Base-by-base conservation (phyloP, 2,888 invertebrate species). In the Meliscaeva auricollis region DNA sequence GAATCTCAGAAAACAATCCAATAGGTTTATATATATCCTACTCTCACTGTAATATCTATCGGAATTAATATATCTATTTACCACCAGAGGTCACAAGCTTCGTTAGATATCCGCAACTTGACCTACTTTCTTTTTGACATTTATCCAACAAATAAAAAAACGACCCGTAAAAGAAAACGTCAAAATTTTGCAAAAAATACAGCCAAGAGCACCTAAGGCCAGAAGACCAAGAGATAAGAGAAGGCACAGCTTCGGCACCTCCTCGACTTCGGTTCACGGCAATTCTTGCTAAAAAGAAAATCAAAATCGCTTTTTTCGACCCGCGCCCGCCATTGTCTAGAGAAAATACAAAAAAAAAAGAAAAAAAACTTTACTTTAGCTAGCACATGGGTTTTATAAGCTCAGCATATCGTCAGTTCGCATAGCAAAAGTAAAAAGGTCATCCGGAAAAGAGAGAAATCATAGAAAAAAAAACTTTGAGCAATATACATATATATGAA, bases 51-150 rank as follows among this genome's bases (percentile, higher is more conserved):
- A 9, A 9, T 1, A 32, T 38, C 22, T 26, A n/a, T 13, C 0
- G 30, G 52, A 11, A 4, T 48, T 20, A 15, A 32, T 6, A 4
- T 5, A 46, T 48, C 35, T 54, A 48, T 20, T 20, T 1, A 8
- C 15, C 35, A 3, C 20, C 26, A 84, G 75, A 32, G 41, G 75
- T 46, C 84, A 52, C 75, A 46, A 5, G 0, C 7, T 17, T 58
- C 79, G 48, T 32, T 72, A 79, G 48, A 20, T 80, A 72, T 9
- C 60, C 13, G 41, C 35, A 20, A 58, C 35, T 70, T 83, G 79
- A 84, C 83, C 84, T 46, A 84, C 44, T 72, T 84, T 64, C 30
- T 30, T 41, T 48, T 64, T 84, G 84, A 80, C 84, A 56, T 66
- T 60, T 56, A 46, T 35, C 79, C 8, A 78, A 64, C 20, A 52